These are phyloP conservation scores for Drosophila takahashii DNA, from an alignment of 1,140 invertebrate genomes.

Conservation along the genomic window DNA sequence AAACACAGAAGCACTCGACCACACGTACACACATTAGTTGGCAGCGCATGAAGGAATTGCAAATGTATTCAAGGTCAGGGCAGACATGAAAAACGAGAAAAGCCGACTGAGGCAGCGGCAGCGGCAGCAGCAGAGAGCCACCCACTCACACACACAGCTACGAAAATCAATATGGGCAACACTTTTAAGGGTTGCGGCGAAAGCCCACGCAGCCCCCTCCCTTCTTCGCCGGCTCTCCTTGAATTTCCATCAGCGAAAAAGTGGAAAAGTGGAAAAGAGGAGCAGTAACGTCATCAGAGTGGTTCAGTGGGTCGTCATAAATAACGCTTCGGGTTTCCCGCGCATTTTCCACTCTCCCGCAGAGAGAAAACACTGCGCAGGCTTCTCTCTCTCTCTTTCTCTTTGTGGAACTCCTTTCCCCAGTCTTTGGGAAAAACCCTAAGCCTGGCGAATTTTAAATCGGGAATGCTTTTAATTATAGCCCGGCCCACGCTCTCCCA, in stretches of 20 bases:
- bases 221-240: neutral
- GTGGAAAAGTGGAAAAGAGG: slow-evolving; percentile 10
- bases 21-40: slow-evolving; percentile 42
- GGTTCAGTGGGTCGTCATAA: slow-evolving; percentile 81
- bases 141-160: slow-evolving; percentile 10
- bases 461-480: slow-evolving; percentile 48
- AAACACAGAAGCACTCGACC: slow-evolving; percentile 25
- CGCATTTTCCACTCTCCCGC: slow-evolving; percentile 66
- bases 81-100: slow-evolving; percentile 68
- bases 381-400: neutral
- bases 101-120: slow-evolving; percentile 38
- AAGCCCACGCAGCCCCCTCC: slow-evolving; percentile 48
- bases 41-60: slow-evolving; percentile 69
- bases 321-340: slow-evolving; percentile 70
- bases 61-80: slow-evolving; percentile 81
- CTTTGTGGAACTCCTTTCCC: neutral
- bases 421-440: neutral
- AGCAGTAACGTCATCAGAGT: slow-evolving; percentile 61
- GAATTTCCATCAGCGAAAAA: slow-evolving; percentile 1
- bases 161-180: slow-evolving; percentile 79
- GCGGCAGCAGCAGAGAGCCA: slow-evolving; percentile 13
- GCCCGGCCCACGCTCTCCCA: neutral
- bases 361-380: slow-evolving; percentile 26
- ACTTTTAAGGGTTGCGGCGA: slow-evolving; percentile 82
- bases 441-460: slow-evolving; percentile 34